Evolutionary conservation across 2,797 vertebrate genomes (phyloP), one percentile per base, ranked within the genome.

Genomic region (Prionace glauca): DNA sequence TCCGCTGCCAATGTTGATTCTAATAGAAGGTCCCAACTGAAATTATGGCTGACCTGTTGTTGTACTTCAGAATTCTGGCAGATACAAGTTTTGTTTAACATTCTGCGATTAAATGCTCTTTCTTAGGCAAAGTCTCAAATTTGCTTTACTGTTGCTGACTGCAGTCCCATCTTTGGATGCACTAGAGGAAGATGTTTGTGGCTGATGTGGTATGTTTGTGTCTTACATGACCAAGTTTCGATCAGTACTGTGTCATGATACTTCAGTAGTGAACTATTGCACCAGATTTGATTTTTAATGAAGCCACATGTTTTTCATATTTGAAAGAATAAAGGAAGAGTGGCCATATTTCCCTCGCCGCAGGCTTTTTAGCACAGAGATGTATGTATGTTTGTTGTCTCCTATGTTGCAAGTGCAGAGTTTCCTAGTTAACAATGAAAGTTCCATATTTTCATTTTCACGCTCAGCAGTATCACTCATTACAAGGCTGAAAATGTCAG

Each of bases 111-210:
- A 91, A 91, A 36, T 65, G 16, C 7, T n/a, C 62, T 91, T 32
- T 91, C 60, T 91, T 3, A 41, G n/a, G 32, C 62, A 67, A 84
- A 36, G 60, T 32, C 56, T 84, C 79, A 22, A 1, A 84, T 41
- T 3, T 45, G 87, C 29, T 32, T 90, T 60, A 14, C 56, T 32
- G 8, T 67, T 91, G 32, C 60, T 91, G 56, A 22, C 7, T 91
- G 88, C 18, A 36, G 88, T 91, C 60, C 18, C 60, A 62, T 91
- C 32, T 62, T 91, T 91, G 88, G 88, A 91, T 65, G 88, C 60
- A 91, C 32, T 14, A 91, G 50, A 90, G 60, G 88, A 91, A 91
- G 88, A 62, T 1, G 14, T 67, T n/a, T 91, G 88, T 91, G 88
- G 88, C 67, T 91, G 16, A 2, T 91, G 88, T 67, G 88, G 88